Evolutionary conservation across 2,113 vertebrate species (phyloP).

Genomic region (Crotalus horridus): DNA sequence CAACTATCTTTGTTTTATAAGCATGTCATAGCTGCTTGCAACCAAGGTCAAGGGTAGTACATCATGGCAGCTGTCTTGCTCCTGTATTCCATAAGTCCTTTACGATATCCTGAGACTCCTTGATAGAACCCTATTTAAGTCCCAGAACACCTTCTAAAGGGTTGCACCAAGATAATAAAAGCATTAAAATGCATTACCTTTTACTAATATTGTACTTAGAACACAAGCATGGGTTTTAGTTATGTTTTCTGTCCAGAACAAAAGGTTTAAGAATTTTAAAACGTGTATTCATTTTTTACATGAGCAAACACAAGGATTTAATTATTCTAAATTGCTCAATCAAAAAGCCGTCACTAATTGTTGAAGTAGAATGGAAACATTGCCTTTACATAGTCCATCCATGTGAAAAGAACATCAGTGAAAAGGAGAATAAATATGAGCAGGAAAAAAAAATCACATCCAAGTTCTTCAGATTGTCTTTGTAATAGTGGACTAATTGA

Average conservation of each 20-base stretch:
- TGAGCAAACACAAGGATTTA: neutral
- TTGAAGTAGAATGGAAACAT: constrained; percentile 11
- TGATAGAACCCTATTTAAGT: neutral
- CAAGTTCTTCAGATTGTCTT: neutral
- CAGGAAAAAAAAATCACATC: neutral
- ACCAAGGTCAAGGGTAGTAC: neutral
- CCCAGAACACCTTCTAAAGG: neutral
- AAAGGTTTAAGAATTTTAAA: neutral
- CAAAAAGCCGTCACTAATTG: constrained; percentile 13
- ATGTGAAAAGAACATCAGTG: constrained; percentile 3
- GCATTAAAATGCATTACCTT: neutral
- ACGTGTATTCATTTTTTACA: neutral
- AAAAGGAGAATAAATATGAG: neutral
- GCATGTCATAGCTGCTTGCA: neutral
- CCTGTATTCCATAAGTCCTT: neutral
- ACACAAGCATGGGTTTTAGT: neutral
- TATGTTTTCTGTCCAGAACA: neutral
- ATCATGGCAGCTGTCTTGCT: neutral
- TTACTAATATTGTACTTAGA: neutral
- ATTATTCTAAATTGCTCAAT: neutral
- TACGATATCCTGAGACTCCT: neutral
- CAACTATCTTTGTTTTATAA: neutral
- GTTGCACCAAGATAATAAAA: neutral
- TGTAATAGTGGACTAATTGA: neutral
- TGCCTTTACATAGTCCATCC: neutral